Evolutionary conservation across 1,140 invertebrate genomes (phyloP).

Genomic region (Coptotermes formosanus): DNA sequence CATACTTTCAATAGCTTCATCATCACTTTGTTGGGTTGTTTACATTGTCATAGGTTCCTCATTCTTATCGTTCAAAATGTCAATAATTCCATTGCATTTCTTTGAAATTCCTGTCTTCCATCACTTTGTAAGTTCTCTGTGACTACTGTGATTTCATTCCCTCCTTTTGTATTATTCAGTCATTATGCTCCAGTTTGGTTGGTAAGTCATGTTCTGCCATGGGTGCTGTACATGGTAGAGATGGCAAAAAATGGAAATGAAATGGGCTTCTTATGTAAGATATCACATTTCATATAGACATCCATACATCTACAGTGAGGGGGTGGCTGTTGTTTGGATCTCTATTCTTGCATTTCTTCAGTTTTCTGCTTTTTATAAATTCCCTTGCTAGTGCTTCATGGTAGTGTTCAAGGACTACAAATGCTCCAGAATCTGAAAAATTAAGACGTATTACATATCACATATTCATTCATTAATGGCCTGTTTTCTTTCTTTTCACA

Average conservation of each 20-base stretch:
- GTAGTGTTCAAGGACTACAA: neutral
- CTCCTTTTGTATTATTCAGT: too few species aligned
- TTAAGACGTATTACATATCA: too few species aligned
- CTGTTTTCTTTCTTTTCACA: too few species aligned
- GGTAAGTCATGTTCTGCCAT: neutral
- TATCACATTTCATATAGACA: neutral
- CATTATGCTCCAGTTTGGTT: too few species aligned
- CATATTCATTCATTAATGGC: neutral
- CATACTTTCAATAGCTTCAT: too few species aligned
- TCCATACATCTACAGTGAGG: neutral
- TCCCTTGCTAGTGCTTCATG: neutral
- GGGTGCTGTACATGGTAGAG: neutral
- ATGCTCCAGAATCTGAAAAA: slow-evolving; percentile 14
- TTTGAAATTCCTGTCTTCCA: too few species aligned
- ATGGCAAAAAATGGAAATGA: neutral
- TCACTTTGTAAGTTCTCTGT: too few species aligned
- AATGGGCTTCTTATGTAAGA: neutral
- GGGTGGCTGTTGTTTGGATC: neutral
- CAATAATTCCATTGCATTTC: too few species aligned
- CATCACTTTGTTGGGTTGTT: too few species aligned
- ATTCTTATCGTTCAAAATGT: too few species aligned
- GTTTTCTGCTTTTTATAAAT: neutral
- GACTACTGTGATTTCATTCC: too few species aligned
- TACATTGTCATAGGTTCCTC: too few species aligned
- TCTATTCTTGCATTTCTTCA: neutral